phyloP scores from a whole-genome alignment of 2,888 invertebrate genomes.

The Tiliacea citrago region DNA sequence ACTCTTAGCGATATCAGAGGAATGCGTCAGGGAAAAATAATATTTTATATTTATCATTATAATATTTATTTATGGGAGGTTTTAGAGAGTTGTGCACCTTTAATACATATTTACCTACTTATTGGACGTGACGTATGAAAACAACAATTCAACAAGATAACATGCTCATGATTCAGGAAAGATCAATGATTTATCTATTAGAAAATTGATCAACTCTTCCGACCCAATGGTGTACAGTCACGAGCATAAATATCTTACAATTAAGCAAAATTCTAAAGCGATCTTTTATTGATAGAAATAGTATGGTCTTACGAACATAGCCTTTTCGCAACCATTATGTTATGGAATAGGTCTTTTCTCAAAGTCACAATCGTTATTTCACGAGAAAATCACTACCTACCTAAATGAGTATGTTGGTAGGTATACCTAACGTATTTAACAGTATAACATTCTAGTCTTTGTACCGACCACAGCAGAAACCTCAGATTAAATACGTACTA shows the following conservation, averaged over 20 bases:
- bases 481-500: slow-evolving; percentile 56
- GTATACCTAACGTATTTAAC: neutral
- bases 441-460: slow-evolving; percentile 17
- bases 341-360: neutral
- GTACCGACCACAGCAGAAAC: slow-evolving; percentile 35
- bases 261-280: neutral
- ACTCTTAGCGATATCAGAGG: slow-evolving; percentile 13
- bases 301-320: neutral
- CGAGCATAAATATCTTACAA: neutral
- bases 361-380: neutral
- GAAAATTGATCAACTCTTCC: neutral
- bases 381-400: neutral
- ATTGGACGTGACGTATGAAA: neutral
- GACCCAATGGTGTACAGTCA: neutral
- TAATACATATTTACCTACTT: neutral
- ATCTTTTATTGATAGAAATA: neutral
- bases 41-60: slow-evolving; percentile 7
- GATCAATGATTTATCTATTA: no score
- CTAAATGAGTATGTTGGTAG: neutral
- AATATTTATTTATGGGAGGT: slow-evolving; percentile 14
- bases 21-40: slow-evolving; percentile 29
- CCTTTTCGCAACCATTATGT: neutral
- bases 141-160: neutral
- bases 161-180: neutral
- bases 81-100: neutral